Conservation (phyloP, 2,888 invertebrate genomes). For the Cheilosia urbana region DNA sequence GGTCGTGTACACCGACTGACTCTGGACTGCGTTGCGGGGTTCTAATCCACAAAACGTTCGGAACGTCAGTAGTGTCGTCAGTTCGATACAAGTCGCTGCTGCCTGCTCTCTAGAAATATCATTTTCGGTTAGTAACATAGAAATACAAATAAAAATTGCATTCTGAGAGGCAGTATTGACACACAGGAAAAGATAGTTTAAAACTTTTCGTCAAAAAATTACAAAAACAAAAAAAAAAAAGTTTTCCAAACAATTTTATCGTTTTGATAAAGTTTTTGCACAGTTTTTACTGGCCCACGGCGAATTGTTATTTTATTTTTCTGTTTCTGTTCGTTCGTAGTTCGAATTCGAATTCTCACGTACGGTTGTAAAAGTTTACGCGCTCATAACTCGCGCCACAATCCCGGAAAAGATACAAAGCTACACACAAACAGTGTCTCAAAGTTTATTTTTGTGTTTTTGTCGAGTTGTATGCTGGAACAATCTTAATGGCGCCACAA, state of each 20-base stretch:
- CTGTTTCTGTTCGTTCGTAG: slow-evolving; percentile 19
- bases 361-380: slow-evolving; percentile 69
- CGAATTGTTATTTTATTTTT: slow-evolving; percentile 15
- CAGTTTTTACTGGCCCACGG: background rate
- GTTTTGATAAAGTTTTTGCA: slow-evolving; percentile 23
- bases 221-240: background rate
- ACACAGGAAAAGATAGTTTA: slow-evolving; percentile 40
- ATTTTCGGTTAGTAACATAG: slow-evolving; percentile 76
- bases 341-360: slow-evolving; percentile 50
- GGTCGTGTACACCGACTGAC: slow-evolving; percentile 74
- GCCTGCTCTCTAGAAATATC: slow-evolving; percentile 77
- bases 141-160: slow-evolving; percentile 62
- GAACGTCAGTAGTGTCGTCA: slow-evolving; percentile 79
- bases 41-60: slow-evolving; percentile 76
- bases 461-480: slow-evolving; percentile 22
- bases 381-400: slow-evolving; percentile 65
- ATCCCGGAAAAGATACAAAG: slow-evolving; percentile 14
- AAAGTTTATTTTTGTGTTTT: slow-evolving; percentile 24
- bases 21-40: slow-evolving; percentile 76
- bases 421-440: slow-evolving; percentile 12
- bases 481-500: slow-evolving; percentile 72
- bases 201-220: slow-evolving; percentile 14
- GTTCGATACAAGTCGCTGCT: slow-evolving; percentile 79
- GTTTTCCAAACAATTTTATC: slow-evolving; percentile 14
- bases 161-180: slow-evolving; percentile 60